phyloP scores from a whole-genome alignment of 2,113 vertebrate genomes.

The Tautogolabrus adspersus region DNA sequence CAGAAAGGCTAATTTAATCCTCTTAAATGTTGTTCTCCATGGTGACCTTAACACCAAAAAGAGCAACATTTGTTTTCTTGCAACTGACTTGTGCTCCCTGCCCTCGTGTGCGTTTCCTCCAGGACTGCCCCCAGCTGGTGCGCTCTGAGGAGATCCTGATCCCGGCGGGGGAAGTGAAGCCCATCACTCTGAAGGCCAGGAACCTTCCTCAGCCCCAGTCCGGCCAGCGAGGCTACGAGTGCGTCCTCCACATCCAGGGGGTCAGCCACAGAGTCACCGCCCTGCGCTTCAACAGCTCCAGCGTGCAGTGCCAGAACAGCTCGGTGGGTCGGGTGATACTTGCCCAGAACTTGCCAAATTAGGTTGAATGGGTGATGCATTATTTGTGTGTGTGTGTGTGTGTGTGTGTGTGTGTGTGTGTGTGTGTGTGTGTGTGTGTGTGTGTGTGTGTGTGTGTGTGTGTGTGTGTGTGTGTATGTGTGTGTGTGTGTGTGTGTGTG shows the following conservation, averaged over 20 bases:
- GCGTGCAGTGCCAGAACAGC: slow-evolving; percentile 99
- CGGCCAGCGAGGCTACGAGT: slow-evolving; percentile 97
- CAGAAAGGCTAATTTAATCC: neutral
- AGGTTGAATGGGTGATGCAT: neutral
- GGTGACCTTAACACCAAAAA: neutral
- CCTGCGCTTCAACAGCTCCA: slow-evolving; percentile 99
- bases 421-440: too few species aligned
- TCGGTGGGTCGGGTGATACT: slow-evolving; percentile 85
- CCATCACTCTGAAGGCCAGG: slow-evolving; percentile 94
- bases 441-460: too few species aligned
- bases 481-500: too few species aligned
- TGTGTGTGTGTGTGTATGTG: too few species aligned
- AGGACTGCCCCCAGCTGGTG: slow-evolving; percentile 98
- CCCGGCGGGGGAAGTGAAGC: slow-evolving; percentile 95
- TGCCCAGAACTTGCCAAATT: too few species aligned
- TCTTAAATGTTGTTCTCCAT: neutral
- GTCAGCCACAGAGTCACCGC: slow-evolving; percentile 92
- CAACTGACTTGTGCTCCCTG: neutral
- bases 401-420: neutral
- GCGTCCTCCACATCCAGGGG: slow-evolving; percentile 94
- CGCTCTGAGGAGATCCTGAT: slow-evolving; percentile 95
- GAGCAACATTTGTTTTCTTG: neutral
- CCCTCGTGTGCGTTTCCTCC: neutral
- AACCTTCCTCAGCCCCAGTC: slow-evolving; percentile 98
- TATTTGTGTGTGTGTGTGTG: neutral